Evolutionary conservation across 1,140 invertebrate genomes (phyloP).

Genomic region (Trichoplusia ni): DNA sequence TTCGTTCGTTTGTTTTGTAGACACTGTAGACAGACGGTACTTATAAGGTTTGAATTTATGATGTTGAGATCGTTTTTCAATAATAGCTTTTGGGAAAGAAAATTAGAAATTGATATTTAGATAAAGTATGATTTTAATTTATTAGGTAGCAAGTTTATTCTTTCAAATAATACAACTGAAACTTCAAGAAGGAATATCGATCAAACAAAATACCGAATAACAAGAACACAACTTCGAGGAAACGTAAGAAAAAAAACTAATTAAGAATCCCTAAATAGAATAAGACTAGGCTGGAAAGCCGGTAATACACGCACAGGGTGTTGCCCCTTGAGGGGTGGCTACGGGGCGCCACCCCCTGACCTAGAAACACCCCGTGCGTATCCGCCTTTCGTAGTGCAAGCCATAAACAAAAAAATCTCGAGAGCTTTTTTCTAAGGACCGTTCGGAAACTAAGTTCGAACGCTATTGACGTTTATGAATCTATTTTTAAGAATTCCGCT

Average conservation of each 20-base stretch:
- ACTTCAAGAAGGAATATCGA: not conserved
- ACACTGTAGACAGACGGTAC: too few relatives aligned
- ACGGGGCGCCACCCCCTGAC: conserved; percentile 31
- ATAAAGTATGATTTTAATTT: too few relatives aligned
- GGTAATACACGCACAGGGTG: conserved; percentile 29
- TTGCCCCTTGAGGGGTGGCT: not conserved
- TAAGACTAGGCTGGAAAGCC: not conserved
- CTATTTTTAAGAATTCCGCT: not conserved
- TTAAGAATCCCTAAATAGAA: conserved; percentile 21
- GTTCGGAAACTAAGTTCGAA: too few relatives aligned
- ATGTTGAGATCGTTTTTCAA: too few relatives aligned
- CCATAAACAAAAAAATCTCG: conserved; percentile 29
- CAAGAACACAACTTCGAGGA: too few relatives aligned
- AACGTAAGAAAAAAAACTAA: not conserved
- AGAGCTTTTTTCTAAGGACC: not conserved
- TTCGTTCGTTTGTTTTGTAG: too few relatives aligned
- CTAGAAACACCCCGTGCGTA: conserved; percentile 32
- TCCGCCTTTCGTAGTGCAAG: conserved; percentile 15
- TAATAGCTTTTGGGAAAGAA: too few relatives aligned
- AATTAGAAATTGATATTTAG: too few relatives aligned
- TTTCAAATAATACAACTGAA: too few relatives aligned
- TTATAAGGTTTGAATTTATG: too few relatives aligned
- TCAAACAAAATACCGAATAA: not conserved
- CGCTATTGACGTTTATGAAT: not conserved
- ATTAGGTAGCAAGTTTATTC: too few relatives aligned